Evolutionary conservation across 2,113 vertebrate genomes (phyloP), one percentile per base, ranked within the genome.

Genomic region (Isurus oxyrinchus): DNA sequence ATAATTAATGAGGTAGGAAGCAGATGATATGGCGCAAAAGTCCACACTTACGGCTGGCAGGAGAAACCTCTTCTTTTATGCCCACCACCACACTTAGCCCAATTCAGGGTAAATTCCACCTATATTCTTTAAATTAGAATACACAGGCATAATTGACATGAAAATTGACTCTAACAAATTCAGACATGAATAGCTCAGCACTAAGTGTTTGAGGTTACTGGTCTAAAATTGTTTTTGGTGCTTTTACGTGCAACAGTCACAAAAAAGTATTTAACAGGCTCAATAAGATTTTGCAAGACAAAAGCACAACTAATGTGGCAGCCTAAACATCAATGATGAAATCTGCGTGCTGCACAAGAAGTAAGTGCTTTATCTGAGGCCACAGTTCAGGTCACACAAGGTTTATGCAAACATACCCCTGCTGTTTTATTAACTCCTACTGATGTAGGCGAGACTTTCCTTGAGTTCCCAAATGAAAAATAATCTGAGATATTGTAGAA

Each of bases 381-480:
- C 55, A 57, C 49, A 57, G 5, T 55, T 91, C 53, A 91, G 55
- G 49, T 91, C 88, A 13, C 4, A 27, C 53, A 91, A 91, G 40
- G 88, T 59, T 90, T 91, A 91, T 91, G 88, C 93, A 94, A 13
- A 25, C 44, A 49, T 49, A 49, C 44, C 23, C 61, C 31, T 63
- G 35, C 91, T 25, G 66, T 61, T 44, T 94, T 94, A 23, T 67
- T 67, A 44, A 44, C 63, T 94, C 61, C 35, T 67, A 67, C 25
- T 67, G n/a, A 69, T 5, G 25, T 14, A 2, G 21, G 40, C n/a
- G 23, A 8, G 21, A 27, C 21, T 14, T 95, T 6, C 40, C 14
- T 63, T 27, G 14, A 94, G 7, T 94, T 94, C n/a, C 59, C 91
- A 94, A 61, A 8, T 94, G 57, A 94, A 94, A 63, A 94, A 44